Conservation (phyloP, 2,797 vertebrate species). For the Apodemus agrarius region DNA sequence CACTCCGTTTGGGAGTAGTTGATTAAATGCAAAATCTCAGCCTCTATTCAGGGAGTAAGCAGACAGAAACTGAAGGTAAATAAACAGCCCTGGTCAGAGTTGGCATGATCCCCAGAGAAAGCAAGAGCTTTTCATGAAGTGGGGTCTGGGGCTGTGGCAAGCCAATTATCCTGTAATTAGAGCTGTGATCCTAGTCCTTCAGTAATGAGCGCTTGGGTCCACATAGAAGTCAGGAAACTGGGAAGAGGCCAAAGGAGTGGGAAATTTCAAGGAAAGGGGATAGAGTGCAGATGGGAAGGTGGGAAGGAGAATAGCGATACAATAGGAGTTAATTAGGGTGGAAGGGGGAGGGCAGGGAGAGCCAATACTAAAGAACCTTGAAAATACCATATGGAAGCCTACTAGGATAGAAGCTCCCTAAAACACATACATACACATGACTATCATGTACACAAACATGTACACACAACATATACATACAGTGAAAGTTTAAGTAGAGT, state of each 20-base stretch:
- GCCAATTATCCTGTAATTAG: conserved; percentile 22
- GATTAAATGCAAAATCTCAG: conserved; percentile 17
- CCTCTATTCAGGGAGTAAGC: background rate
- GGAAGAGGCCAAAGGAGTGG: background rate
- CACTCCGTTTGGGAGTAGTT: background rate
- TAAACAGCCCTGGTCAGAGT: conserved; percentile 34
- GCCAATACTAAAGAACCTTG: background rate
- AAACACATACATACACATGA: background rate
- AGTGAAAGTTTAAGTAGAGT: background rate
- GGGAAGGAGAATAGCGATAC: background rate
- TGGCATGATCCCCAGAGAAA: conserved; percentile 15
- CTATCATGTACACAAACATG: background rate
- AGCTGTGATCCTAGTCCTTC: conserved; percentile 1
- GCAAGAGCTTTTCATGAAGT: background rate
- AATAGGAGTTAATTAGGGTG: background rate
- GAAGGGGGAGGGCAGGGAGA: background rate
- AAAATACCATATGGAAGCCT: background rate
- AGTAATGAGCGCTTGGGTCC: background rate
- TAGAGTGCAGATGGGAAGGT: background rate
- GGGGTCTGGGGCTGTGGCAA: background rate
- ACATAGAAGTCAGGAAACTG: background rate
- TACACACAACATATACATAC: background rate
- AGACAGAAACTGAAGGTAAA: background rate
- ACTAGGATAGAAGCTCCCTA: background rate
- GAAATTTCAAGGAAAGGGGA: background rate